Base-by-base conservation (phyloP, 2,888 invertebrate genomes). In the Sinelater perroti region DNA sequence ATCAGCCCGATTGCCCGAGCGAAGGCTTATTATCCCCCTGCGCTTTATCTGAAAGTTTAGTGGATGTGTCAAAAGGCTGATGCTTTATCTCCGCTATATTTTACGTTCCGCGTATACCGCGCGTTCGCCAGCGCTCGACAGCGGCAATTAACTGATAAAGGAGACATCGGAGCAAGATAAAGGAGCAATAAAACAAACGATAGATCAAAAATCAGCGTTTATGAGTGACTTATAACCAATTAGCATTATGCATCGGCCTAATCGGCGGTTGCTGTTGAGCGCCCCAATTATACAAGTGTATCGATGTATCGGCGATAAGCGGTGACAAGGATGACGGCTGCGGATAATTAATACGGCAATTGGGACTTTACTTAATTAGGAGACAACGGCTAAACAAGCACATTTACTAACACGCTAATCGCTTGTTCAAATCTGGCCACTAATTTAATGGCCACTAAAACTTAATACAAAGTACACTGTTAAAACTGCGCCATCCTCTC, bases 331-430 rank as follows among this genome's bases (percentile, higher is more conserved):
- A 59, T 60, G 61, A 57, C 62, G 57, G 61, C 56, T 53, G 53
- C 47, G 52, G 59, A 68, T 70, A 72, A 72, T 73, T 73, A 71
- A 72, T 72, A 67, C 66, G 62, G 64, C 70, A 70, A 70, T 72
- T 71, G 67, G 67, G 68, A 65, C 61, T 68, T 67, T 68, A 66
- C 68, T 72, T 71, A 72, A 73, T 73, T 73, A 70, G 67, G 62
- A 63, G 69, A 70, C 70, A 66, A 65, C 66, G 63, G 62, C 65
- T 67, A 67, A 70, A 69, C 69, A 69, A 68, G 69, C 67, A 63
- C 68, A 67, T 69, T 63, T 61, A 63, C 56, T 47, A 60, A 63
- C 63, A 38, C 51, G 54, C 63, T 63, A 63, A 63, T 63, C 63
- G 46, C 33, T 52, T 54, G 60, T 60, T 63, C 38, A 57, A 63